Evolutionary conservation across 2,797 vertebrate genomes (phyloP).

Genomic region (Lerista edwardsae): DNA sequence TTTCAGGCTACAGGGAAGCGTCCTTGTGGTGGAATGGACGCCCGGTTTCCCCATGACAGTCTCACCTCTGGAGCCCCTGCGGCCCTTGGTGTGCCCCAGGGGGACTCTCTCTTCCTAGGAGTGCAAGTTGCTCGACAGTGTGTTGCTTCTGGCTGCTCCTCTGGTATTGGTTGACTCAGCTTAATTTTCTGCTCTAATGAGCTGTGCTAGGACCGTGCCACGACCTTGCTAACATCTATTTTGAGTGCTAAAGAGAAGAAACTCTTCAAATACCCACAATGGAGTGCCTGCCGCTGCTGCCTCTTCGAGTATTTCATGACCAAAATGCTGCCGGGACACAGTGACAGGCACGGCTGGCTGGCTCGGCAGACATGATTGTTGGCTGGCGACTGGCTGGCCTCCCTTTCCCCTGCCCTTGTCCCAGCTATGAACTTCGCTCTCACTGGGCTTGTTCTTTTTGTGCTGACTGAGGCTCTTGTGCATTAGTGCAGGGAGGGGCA

Average conservation of each 20-base stretch:
- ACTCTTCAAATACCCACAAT: conserved; percentile 21
- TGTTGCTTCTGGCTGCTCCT: not conserved
- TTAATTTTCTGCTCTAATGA: conserved; percentile 23
- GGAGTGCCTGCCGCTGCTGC: conserved; percentile 21
- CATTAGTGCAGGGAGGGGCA: not conserved
- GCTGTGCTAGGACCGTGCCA: not conserved
- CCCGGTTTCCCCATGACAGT: not conserved
- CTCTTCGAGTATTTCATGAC: conserved; percentile 38
- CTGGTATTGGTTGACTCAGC: not conserved
- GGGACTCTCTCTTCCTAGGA: not conserved
- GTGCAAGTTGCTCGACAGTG: accelerated
- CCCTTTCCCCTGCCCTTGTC: not conserved
- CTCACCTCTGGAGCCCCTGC: accelerated
- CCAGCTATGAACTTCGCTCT: not conserved
- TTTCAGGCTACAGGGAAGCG: not conserved
- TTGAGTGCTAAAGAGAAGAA: not conserved
- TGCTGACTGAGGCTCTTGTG: not conserved
- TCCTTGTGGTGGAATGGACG: not conserved
- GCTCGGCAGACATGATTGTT: no score
- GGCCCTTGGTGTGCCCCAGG: accelerated
- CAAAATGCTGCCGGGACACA: not conserved
- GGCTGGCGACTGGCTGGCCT: not conserved
- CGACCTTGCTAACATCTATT: conserved; percentile 22
- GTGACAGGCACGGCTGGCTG: not conserved
- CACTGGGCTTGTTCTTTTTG: not conserved